Base-by-base conservation (phyloP, 2,888 invertebrate species). In the Xanthorhoe designata region DNA sequence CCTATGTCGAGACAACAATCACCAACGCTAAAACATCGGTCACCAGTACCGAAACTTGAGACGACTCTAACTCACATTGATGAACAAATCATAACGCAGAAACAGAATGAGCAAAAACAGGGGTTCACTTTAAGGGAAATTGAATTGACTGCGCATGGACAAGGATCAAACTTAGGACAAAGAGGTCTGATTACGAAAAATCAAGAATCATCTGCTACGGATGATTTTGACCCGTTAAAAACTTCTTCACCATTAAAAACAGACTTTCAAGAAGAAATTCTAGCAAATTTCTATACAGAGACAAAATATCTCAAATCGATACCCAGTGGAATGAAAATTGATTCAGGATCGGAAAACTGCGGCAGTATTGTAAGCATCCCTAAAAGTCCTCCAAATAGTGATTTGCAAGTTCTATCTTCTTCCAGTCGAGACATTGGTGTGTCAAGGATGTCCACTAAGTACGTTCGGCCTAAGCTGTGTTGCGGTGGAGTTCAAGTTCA, bases 401-500 rank as follows among this genome's bases (percentile, higher is more conserved):
- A 66, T 60, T 19, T 62, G 50, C 56, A 60, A 8, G 54, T 45
- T 10, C 55, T 24, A 53, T 61, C 67, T 32, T 45, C 61, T n/a
- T 19, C 32, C 13, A 59, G 45, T 13, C 63, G 61, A 61, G 47
- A 55, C 29, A 19, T 15, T 18, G 49, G 32, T 38, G 42, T 19
- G 42, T 50, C 65, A 3, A 61, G 18, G 19, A 61, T 49, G 42
- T 38, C 50, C 47, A 50, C 47, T 17, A 83, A 78, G 68, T 75
- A 73, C 55, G 55, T 74, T 50, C 76, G 73, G 5, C 78, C 81
- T 3, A 87, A 77, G 68, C 73, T 93, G 49, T 80, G 83, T 60
- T 85, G 80, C 73, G 91, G 91, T 47, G 89, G 87, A 24, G 81
- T 91, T 18, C 84, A 89, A 72, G 80, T 92, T n/a, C 88, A 92